Percentiles rank a stretch among this genome's conserved stretches.
Conservation (phyloP, 1,140 invertebrate genomes). For the Neoseiulus cucumeris region DNA sequence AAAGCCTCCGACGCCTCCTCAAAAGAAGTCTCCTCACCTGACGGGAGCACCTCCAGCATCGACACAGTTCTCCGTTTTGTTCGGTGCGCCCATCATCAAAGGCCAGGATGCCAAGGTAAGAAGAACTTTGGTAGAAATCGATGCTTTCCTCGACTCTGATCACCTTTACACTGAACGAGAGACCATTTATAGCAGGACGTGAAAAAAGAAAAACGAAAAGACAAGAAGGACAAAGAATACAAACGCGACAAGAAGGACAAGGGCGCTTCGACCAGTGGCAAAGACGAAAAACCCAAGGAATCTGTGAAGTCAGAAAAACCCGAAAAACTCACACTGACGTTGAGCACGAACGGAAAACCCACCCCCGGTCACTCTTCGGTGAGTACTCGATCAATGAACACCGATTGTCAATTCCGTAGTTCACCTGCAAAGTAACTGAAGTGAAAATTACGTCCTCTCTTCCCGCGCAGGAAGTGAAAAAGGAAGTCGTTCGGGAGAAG, state of each 20-base stretch:
- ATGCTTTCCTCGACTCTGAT: too few species aligned
- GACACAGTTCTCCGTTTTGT: background rate
- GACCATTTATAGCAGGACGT: background rate
- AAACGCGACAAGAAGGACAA: conserved; percentile 2
- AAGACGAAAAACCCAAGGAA: background rate
- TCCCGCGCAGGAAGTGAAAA: too few species aligned
- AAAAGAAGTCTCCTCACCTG: background rate
- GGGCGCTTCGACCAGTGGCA: background rate
- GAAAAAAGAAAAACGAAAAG: conserved; percentile 1
- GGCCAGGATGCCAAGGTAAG: background rate
- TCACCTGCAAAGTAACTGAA: too few species aligned
- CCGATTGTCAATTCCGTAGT: too few species aligned
- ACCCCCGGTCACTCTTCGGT: too few species aligned
- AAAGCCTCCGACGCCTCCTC: background rate
- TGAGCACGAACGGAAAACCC: too few species aligned
- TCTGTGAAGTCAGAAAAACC: too few species aligned
- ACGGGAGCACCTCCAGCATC: background rate
- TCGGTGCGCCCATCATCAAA: background rate
- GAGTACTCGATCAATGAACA: too few species aligned
- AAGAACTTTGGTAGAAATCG: background rate
- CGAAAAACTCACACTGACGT: too few species aligned
- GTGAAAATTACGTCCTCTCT: too few species aligned
- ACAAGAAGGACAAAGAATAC: background rate
- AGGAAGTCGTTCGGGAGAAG: too few species aligned
- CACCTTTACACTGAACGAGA: too few species aligned